Base-by-base conservation (phyloP, 2,888 invertebrate species). In the Drosophila kokeensis region DNA sequence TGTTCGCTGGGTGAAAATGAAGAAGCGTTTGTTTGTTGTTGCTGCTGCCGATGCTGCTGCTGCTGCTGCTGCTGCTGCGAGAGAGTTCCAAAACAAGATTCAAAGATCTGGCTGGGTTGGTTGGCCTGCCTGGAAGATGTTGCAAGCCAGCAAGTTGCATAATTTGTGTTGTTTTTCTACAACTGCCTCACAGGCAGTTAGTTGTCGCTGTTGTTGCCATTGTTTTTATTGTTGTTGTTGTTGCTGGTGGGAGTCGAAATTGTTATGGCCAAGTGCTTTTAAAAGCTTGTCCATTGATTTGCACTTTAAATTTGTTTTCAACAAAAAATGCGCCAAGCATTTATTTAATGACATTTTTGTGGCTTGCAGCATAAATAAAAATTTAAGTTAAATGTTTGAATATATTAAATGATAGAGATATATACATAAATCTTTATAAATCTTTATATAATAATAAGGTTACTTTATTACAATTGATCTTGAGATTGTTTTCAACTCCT, bases 81-180 rank as follows among this genome's bases (percentile, higher is more conserved):
- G 78, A 78, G 78, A 79, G 78, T 66, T 72, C 80, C 78, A 76
- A 79, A 80, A 79, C 79, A 79, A 79, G 79, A 79, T 79, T 72
- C 50, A 62, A 79, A 78, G 78, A 78, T 78, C 78, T 78, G 68
- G 68, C 74, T 72, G 76, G 69, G 49, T 38, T 66, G 69, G 67
- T 49, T 67, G 79, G 73, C 55, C 73, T 69, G 66, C 65, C 83
- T 76, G 40, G 53, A 71, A 87, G 85, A 89, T 87, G 87, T 89
- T 89, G 87, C 87, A 87, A 89, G 87, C 72, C 67, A 71, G 49
- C 62, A 57, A 68, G 85, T 85, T 85, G 85, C 85, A 85, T 85
- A 85, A 85, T 89, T 81, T 89, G 71, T 82, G 21, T 27, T 86
- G 72, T 74, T 76, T 79, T 82, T 81, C 70, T 83, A 62, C 71